Conservation (phyloP, 64 coral and sea anemone genomes). For the Montipora foliosa region DNA sequence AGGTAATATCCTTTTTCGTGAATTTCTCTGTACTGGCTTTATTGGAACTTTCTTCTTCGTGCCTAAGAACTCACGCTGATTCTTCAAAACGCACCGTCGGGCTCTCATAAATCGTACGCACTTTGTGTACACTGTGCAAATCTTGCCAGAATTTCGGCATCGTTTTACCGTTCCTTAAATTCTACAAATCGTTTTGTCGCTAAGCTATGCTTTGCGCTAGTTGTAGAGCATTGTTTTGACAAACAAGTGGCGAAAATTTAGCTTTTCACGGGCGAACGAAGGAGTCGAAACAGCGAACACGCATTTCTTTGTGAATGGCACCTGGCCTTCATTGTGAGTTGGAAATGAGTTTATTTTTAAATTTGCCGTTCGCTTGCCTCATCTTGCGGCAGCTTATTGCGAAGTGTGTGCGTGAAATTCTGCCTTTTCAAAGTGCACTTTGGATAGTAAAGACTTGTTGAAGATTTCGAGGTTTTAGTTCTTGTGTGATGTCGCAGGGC, state of each 20-base stretch:
- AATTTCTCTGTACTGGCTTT: not conserved
- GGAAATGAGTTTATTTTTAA: slow-evolving; percentile 17
- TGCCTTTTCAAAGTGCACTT: not conserved
- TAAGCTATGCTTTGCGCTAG: not conserved
- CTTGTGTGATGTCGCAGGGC: not conserved
- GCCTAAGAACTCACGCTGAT: not conserved
- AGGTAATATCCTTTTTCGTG: not conserved
- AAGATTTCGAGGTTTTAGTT: not conserved
- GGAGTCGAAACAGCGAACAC: slow-evolving; percentile 50
- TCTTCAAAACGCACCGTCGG: not conserved
- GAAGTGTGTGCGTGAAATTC: not conserved
- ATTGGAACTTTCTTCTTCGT: not conserved
- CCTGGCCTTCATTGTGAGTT: slow-evolving; percentile 72
- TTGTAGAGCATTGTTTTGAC: not conserved
- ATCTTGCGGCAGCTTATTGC: not conserved
- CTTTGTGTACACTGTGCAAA: slow-evolving; percentile 12
- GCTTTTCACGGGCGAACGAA: slow-evolving; percentile 19
- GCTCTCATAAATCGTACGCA: not conserved
- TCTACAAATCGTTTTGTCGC: slow-evolving; percentile 12
- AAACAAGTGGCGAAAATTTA: not conserved
- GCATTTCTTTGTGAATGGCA: slow-evolving; percentile 77
- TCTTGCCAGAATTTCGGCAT: not conserved
- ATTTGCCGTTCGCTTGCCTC: slow-evolving; percentile 18
- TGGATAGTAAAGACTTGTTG: not conserved
- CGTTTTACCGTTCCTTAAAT: slow-evolving; percentile 41